These are phyloP conservation scores for Caenorhabditis sp. DNA, from an alignment of 2,888 invertebrate species.

Conservation along the genomic window DNA sequence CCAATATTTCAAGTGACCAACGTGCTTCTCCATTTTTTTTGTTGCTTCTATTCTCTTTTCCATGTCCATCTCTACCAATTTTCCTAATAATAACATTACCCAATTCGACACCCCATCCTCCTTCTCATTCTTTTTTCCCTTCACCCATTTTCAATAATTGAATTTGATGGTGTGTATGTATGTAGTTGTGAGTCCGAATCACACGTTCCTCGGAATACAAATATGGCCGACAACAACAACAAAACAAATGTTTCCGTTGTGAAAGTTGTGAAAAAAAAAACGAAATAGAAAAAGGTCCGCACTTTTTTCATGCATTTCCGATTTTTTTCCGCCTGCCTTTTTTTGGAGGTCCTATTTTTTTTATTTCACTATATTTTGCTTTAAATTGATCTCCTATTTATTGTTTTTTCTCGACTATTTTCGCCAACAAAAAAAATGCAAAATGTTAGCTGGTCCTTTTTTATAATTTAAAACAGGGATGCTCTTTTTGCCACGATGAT, in stretches of 20 bases:
- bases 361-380: background rate
- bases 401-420: too few species aligned
- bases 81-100: background rate
- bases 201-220: background rate
- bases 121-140: too few species aligned
- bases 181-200: background rate
- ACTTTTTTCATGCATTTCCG: conserved; percentile 4
- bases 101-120: background rate
- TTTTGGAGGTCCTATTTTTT: background rate
- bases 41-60: background rate
- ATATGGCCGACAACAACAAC: background rate
- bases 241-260: background rate
- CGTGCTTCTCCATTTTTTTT: background rate
- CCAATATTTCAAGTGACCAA: background rate
- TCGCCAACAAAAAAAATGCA: too few species aligned
- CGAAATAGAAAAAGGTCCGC: background rate
- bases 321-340: background rate
- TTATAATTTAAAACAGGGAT: conserved; percentile 1
- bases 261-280: background rate
- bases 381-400: background rate
- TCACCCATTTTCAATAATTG: background rate
- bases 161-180: background rate
- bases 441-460: background rate
- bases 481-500: conserved; percentile 2
- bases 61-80: background rate